Evolutionary conservation across 2,797 vertebrate species (phyloP).

Genomic region (Pangasius larnaudii): DNA sequence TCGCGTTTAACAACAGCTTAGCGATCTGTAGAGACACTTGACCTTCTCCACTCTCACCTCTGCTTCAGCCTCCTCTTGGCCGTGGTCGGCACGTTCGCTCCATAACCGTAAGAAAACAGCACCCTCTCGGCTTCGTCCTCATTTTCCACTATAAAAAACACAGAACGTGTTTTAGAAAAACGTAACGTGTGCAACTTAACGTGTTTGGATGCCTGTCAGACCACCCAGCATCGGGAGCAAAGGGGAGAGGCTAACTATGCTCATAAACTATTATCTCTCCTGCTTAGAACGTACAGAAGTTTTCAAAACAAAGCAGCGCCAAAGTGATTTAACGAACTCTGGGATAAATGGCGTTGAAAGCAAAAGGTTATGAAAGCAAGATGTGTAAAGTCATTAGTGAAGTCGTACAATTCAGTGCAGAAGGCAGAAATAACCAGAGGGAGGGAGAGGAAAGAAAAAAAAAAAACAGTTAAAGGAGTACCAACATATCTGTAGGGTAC

Average conservation of each 20-base stretch:
- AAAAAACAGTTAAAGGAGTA: neutral
- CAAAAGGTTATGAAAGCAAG: too few relatives aligned
- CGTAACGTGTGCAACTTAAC: neutral
- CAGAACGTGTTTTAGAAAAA: neutral
- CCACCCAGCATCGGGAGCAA: conserved; percentile 43
- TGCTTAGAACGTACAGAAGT: conserved; percentile 17
- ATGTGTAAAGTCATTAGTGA: neutral
- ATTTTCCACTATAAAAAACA: conserved; percentile 82
- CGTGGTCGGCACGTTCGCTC: conserved; percentile 95
- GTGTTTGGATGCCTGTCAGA: conserved; percentile 30
- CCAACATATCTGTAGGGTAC: neutral
- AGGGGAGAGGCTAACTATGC: conserved; percentile 9
- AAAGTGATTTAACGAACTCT: neutral
- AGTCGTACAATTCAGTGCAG: neutral
- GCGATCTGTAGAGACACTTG: neutral
- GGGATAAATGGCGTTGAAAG: neutral
- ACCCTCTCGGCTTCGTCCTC: conserved; percentile 95
- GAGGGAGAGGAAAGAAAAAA: too few relatives aligned
- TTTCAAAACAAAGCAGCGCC: conserved; percentile 22
- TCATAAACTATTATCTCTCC: conserved; percentile 32
- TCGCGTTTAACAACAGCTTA: neutral
- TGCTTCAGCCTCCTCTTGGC: conserved; percentile 93
- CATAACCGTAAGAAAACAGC: conserved; percentile 95
- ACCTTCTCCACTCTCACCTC: conserved; percentile 78
- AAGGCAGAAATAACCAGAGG: neutral